These are phyloP conservation scores for Tricholauxania praeusta DNA, from an alignment of 2,888 invertebrate species.

Conservation along the genomic window DNA sequence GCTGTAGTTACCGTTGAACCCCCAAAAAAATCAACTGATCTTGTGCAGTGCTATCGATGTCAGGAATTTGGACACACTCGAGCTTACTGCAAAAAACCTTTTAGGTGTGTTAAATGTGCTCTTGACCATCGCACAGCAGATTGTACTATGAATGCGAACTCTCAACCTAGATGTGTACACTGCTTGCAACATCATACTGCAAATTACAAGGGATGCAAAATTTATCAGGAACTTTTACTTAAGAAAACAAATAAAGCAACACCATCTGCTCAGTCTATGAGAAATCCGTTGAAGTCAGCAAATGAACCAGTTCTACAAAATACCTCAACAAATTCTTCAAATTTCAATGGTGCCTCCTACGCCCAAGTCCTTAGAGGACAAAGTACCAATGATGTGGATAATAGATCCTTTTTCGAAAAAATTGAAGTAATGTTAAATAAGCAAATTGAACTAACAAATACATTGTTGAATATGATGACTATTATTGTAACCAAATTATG, in stretches of 20 bases:
- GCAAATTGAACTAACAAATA: conserved; percentile 6
- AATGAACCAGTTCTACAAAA: no score
- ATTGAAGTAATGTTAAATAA: conserved; percentile 3
- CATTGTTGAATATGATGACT: conserved; percentile 17
- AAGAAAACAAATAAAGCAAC: not conserved
- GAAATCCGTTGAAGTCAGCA: no score
- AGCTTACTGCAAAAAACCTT: conserved; percentile 1
- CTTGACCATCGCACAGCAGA: not conserved
- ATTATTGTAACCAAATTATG: conserved; percentile 24
- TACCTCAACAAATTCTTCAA: not conserved
- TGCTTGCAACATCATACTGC: conserved; percentile 27
- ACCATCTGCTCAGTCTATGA: not conserved
- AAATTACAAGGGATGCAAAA: conserved; percentile 25
- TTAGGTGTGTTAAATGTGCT: conserved; percentile 6
- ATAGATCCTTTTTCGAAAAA: not conserved
- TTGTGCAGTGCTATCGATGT: conserved; percentile 6
- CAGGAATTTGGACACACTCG: conserved; percentile 11
- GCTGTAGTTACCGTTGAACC: not conserved
- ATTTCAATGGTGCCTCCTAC: not conserved
- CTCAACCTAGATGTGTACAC: not conserved
- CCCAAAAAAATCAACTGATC: not conserved
- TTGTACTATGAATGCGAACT: not conserved
- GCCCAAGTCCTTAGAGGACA: not conserved
- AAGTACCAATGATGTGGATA: no score
- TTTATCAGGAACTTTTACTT: conserved; percentile 13